Base-by-base conservation (phyloP, 2,888 invertebrate species). In the Torymus auratus region DNA sequence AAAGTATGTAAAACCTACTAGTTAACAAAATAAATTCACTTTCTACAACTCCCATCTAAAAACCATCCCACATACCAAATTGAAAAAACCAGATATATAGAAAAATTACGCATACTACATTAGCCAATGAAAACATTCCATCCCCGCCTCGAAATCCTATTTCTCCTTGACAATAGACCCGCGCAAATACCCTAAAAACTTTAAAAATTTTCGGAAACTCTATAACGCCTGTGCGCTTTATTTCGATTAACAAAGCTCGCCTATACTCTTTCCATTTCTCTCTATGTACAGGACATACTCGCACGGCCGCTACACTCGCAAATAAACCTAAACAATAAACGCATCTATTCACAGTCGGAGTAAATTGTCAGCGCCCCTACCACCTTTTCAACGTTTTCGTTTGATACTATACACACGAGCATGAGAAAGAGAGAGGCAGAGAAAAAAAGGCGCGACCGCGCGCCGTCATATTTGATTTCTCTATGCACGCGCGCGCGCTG, bases 261-360 rank as follows among this genome's bases (percentile, higher is more conserved):
- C 20, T 28, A 7, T 7, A 28, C 41, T 10, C 41, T 41, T 1
- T 10, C 5, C 7, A 4, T 41, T 1, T 7, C 7, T 7, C 1
- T 10, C 41, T 41, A 7, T 41, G 7, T 41, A 41, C 7, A 41
- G 28, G 5, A 28, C 41, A 10, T 41, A 28, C 28, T 1, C 41
- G 5, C 41, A 10, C 7, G 5, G 41, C 41, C 7, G 7, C 41
- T 41, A 10, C 58, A 52, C 15, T 28, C 53, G 58, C 78, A 53
- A 71, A 79, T 55, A 23, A 72, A 64, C 23, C 64, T 78, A 76
- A 69, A 67, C 15, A 64, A 74, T 73, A 69, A 81, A 74, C 67
- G 67, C 53, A 70, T 70, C 64, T 70, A 65, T 70, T 64, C 17
- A 15, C 62, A 41, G 41, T 41, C 41, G 12, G 7, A 14, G 69